A percentile compares a stretch with the other conserved stretches of the same genome.
phyloP scores from a whole-genome alignment of 1,140 invertebrate species.

The Sinonovacula constricta region DNA sequence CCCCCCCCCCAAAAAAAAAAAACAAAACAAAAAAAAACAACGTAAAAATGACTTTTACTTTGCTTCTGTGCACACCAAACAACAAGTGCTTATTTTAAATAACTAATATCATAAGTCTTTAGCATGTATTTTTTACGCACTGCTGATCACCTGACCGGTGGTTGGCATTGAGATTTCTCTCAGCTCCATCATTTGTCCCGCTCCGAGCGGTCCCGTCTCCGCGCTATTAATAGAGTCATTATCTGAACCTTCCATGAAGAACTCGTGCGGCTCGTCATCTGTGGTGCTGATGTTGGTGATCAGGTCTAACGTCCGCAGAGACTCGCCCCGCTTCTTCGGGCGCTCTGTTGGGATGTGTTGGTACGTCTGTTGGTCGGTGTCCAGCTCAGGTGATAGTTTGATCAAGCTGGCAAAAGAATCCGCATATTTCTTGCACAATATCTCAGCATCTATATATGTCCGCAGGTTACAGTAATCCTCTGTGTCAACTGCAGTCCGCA shows the following conservation, averaged over 20 bases:
- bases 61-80: no score
- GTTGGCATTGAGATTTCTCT: constrained; percentile 44
- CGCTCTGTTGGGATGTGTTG: constrained; percentile 67
- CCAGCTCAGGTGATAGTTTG: constrained; percentile 70
- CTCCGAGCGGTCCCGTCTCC: constrained; percentile 35
- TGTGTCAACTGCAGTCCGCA: constrained; percentile 48
- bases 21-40: no score
- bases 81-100: no score
- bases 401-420: constrained; percentile 63
- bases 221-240: constrained; percentile 60
- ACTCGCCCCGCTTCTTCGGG: constrained; percentile 56
- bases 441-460: constrained; percentile 63
- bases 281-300: constrained; percentile 72
- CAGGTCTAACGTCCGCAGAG: constrained; percentile 65
- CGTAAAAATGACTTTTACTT: no score
- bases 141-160: constrained; percentile 20
- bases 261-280: constrained; percentile 60
- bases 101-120: no score
- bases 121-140: constrained; percentile 16
- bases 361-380: constrained; percentile 65
- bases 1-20: no score
- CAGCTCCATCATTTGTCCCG: constrained; percentile 60
- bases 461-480: constrained; percentile 53
- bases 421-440: constrained; percentile 67
- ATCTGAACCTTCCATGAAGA: constrained; percentile 61